These are phyloP conservation scores for Sepiola atlantica DNA, from an alignment of 2,888 invertebrate genomes.

Conservation along the genomic window DNA sequence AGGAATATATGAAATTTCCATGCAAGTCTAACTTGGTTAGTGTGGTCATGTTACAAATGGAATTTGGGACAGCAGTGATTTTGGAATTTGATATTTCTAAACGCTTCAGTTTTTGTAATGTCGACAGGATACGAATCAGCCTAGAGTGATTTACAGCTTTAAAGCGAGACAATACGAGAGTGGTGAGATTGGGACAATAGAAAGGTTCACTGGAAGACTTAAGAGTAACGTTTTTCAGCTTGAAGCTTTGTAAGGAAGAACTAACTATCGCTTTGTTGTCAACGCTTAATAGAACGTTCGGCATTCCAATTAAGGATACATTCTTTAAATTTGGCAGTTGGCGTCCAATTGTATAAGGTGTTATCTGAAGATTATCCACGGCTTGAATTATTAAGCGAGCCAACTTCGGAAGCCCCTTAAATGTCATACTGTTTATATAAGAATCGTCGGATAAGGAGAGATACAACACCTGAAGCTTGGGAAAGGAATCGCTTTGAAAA, in stretches of 20 bases:
- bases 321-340: neutral
- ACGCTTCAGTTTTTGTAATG: neutral
- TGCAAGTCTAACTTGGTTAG: neutral
- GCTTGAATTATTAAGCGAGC: neutral
- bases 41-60: neutral
- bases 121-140: neutral
- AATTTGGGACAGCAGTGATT: neutral
- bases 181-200: neutral
- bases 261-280: neutral
- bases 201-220: neutral
- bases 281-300: neutral
- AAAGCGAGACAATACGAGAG: neutral
- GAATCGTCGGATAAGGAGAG: neutral
- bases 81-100: neutral
- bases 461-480: neutral
- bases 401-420: neutral
- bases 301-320: neutral
- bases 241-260: neutral
- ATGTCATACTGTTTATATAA: neutral
- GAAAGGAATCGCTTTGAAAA: neutral
- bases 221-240: neutral
- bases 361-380: neutral
- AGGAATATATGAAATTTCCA: neutral
- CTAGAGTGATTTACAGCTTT: accelerated
- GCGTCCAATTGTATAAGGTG: neutral